These are phyloP conservation scores for Noctua comes DNA, from an alignment of 2,888 invertebrate genomes.

Conservation along the genomic window DNA sequence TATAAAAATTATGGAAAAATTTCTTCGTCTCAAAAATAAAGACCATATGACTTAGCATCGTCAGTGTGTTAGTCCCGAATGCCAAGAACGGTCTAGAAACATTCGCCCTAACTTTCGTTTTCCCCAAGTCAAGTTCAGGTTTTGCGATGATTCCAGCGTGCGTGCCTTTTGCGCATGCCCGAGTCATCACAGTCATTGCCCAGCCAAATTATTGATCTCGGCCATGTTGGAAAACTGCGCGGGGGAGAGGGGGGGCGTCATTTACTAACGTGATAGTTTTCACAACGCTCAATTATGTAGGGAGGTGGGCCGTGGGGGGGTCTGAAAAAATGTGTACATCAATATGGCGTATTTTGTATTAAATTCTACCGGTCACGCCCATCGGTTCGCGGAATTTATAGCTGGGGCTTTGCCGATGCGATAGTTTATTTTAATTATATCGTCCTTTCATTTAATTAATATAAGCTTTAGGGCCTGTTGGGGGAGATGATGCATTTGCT, in stretches of 20 bases:
- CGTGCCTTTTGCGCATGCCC: constrained; percentile 83
- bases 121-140: constrained; percentile 90
- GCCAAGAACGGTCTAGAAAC: constrained; percentile 89
- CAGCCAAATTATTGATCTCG: constrained; percentile 90
- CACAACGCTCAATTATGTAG: constrained; percentile 89
- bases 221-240: constrained; percentile 88
- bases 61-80: constrained; percentile 71
- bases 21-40: constrained; percentile 46
- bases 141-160: constrained; percentile 85
- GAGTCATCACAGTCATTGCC: constrained; percentile 90
- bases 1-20: constrained; percentile 33
- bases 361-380: constrained; percentile 87
- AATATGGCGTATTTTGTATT: constrained; percentile 88
- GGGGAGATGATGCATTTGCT: constrained; percentile 4
- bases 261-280: constrained; percentile 90
- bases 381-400: constrained; percentile 78
- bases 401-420: constrained; percentile 77
- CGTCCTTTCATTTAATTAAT: constrained; percentile 57
- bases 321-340: constrained; percentile 85
- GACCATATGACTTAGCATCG: constrained; percentile 49
- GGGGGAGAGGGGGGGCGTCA: constrained; percentile 80
- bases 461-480: constrained; percentile 30
- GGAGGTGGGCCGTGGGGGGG: constrained; percentile 77
- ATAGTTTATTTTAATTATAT: constrained; percentile 79
- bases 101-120: constrained; percentile 89